Evolutionary conservation across 2,113 vertebrate genomes (phyloP), one percentile per base, ranked within the genome.

Genomic region (Rhabdornis inornatus): DNA sequence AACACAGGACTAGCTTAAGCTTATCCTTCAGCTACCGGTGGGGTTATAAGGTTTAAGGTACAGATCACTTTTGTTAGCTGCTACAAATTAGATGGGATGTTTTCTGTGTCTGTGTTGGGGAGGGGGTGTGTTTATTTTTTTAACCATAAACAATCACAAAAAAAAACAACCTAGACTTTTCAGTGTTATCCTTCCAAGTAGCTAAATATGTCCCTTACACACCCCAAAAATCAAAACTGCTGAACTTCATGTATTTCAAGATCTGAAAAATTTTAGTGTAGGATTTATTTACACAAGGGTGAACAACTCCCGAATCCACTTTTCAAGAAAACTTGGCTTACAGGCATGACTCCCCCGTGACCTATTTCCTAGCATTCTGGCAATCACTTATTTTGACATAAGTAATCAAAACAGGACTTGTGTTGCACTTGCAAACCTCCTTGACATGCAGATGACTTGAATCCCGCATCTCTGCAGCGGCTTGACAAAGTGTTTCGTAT

Each of bases 121-220:
- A 0, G 13, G 8, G 7, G 18, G 9, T 15, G 53, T 20, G 5
- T 33, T 40, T 25, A 25, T 19, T 44, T 33, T 61, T 64, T 45
- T 39, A 61, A 33, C 27, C 35, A 45, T 28, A 71, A 53, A 14
- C 4, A 13, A 23, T 9, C 6, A 45, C 5, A 30, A 9, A 35
- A 59, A 39, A n/a, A 3, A 1, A 0, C 2, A 42, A 42, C 3
- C 6, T 4, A 27, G 10, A 53, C 6, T 60, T 87, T 5, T 42
- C 33, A 70, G 9, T 28, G 8, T 47, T 72, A 47, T 27, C 8
- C 3, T 82, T 83, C 17, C 2, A 47, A 69, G 10, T 16, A 70
- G 13, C 65, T 52, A 57, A 45, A 22, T 21, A n/a, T 35, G 31
- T 65, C 72, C 6, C 45, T 50, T 33, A 42, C 12, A 21, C 24